These are phyloP conservation scores for Salpingus planirostris DNA, from an alignment of 2,888 invertebrate species.

Conservation along the genomic window DNA sequence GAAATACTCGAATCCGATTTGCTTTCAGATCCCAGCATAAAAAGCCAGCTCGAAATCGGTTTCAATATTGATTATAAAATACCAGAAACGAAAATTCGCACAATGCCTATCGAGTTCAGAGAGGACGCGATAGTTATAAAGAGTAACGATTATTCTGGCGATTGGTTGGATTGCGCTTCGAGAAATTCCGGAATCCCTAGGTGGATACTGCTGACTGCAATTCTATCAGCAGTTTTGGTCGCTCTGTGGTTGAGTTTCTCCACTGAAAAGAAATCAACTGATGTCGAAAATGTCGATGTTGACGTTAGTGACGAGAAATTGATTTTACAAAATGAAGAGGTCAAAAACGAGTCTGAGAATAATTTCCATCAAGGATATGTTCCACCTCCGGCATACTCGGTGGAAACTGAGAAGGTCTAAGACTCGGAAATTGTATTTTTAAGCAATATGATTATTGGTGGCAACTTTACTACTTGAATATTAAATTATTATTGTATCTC, in stretches of 20 bases:
- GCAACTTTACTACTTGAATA: no score
- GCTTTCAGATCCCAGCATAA: conserved; percentile 34
- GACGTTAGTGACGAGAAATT: conserved; percentile 19
- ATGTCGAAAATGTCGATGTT: conserved; percentile 15
- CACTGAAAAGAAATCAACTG: conserved; percentile 24
- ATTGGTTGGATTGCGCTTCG: conserved; percentile 39
- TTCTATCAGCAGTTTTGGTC: conserved; percentile 41
- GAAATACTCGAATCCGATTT: conserved; percentile 31
- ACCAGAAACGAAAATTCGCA: conserved; percentile 36
- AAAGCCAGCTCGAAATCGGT: conserved; percentile 31
- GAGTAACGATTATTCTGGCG: conserved; percentile 18
- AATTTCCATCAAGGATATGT: no score
- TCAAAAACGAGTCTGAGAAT: no score
- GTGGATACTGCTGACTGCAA: conserved; percentile 39
- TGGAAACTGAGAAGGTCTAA: no score
- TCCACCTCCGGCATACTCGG: no score
- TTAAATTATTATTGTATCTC: no score
- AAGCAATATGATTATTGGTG: no score
- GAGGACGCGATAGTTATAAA: conserved; percentile 7
- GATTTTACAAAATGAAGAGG: conserved; percentile 17
- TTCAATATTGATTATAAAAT: conserved; percentile 35
- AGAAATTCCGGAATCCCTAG: conserved; percentile 45
- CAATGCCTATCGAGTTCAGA: conserved; percentile 33
- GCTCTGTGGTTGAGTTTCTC: conserved; percentile 44
- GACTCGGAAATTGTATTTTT: no score